These are phyloP conservation scores for Ligdia adustata DNA, from an alignment of 2,888 invertebrate species.

Conservation along the genomic window DNA sequence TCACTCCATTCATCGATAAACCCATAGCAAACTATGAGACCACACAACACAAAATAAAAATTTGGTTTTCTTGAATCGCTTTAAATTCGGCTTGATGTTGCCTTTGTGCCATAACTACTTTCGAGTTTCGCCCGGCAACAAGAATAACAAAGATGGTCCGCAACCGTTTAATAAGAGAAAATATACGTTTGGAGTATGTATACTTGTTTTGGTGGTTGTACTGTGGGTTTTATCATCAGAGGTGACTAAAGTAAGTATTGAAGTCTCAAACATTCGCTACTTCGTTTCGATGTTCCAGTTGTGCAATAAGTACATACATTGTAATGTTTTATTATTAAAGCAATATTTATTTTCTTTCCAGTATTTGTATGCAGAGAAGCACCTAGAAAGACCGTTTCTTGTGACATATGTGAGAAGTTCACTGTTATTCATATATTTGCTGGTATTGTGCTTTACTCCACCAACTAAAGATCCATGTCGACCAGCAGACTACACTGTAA, in stretches of 20 bases:
- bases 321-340: too few species aligned
- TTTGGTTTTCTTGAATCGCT: slow-evolving; percentile 30
- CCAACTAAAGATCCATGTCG: slow-evolving; percentile 95
- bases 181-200: slow-evolving; percentile 92
- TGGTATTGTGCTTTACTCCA: slow-evolving; percentile 94
- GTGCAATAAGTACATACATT: too few species aligned
- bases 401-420: slow-evolving; percentile 97
- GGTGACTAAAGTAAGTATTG: slow-evolving; percentile 91
- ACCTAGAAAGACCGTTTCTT: slow-evolving; percentile 97
- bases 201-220: slow-evolving; percentile 95
- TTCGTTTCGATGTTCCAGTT: too few species aligned
- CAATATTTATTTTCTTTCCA: slow-evolving; percentile 78
- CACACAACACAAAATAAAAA: slow-evolving; percentile 31
- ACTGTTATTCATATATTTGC: slow-evolving; percentile 95
- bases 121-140: slow-evolving; percentile 66
- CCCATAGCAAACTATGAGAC: slow-evolving; percentile 37
- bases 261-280: too few species aligned
- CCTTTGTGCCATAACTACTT: slow-evolving; percentile 81
- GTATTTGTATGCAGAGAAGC: slow-evolving; percentile 93
- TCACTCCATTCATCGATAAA: background rate
- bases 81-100: slow-evolving; percentile 69
- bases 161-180: slow-evolving; percentile 68
- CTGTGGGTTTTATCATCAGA: slow-evolving; percentile 98
- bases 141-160: slow-evolving; percentile 67
- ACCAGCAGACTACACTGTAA: slow-evolving; percentile 90